phyloP scores from a whole-genome alignment of 2,888 invertebrate genomes.

The Aphrophora alni region DNA sequence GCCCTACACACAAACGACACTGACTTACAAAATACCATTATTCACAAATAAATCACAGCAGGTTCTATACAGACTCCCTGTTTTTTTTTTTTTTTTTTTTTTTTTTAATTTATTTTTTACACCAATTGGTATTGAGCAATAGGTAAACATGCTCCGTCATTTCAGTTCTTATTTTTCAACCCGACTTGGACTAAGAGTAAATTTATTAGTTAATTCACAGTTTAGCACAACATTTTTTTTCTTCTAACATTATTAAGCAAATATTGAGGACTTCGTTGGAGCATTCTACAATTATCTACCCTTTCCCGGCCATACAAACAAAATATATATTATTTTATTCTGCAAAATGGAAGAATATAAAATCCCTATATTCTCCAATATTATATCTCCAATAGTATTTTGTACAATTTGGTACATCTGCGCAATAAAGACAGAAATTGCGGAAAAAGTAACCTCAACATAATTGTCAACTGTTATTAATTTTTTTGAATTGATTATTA shows the following conservation, averaged over 20 bases:
- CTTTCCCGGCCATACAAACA: background rate
- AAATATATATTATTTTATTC: background rate
- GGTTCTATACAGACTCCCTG: background rate
- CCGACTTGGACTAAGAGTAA: background rate
- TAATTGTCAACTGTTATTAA: no score
- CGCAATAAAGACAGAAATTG: no score
- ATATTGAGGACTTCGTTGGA: background rate
- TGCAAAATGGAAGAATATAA: no score
- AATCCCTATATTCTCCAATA: no score
- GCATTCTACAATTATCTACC: background rate
- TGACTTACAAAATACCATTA: background rate
- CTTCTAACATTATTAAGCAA: background rate
- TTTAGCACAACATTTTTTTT: background rate
- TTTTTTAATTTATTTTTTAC: background rate
- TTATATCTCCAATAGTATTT: no score
- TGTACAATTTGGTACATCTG: no score
- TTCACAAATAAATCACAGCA: background rate
- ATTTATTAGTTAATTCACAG: background rate
- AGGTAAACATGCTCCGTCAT: background rate
- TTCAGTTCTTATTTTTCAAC: background rate
- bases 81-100: background rate
- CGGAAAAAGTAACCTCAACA: no score
- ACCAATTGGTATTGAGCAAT: background rate
- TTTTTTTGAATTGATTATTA: no score
- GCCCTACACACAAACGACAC: background rate